A percentile compares a stretch with the other conserved stretches of the same genome.
phyloP scores from a whole-genome alignment of 30 jellyfish, hydroid and myxozoan species.

The Sanderia malayensis region DNA sequence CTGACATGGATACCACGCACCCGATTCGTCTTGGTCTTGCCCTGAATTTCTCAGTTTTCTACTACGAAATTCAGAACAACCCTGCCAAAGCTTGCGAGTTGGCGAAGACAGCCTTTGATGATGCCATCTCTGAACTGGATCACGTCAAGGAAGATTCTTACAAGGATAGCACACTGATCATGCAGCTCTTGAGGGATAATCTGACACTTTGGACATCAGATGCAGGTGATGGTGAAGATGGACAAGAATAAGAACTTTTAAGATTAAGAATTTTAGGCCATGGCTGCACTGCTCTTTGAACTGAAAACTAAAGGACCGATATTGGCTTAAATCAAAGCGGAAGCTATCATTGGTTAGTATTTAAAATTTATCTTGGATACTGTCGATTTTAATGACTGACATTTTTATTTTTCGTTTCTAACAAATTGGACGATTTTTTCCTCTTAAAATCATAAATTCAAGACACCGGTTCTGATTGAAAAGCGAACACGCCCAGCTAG shows the following conservation, averaged over 20 bases:
- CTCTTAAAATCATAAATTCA: not conserved
- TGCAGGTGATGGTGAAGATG: slow-evolving; percentile 52
- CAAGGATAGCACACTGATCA: slow-evolving; percentile 98
- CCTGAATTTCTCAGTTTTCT: slow-evolving; percentile 88
- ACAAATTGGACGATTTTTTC: not conserved
- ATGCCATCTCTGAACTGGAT: slow-evolving; percentile 95
- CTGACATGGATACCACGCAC: slow-evolving; percentile 69
- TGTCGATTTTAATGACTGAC: not conserved
- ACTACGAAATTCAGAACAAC: slow-evolving; percentile 88
- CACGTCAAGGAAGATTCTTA: slow-evolving; percentile 85
- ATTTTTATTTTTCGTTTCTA: not conserved
- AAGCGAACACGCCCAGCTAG: not conserved
- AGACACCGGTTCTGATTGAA: not conserved
- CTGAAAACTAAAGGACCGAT: slow-evolving; percentile 7
- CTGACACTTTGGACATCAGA: slow-evolving; percentile 97
- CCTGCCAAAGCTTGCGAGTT: slow-evolving; percentile 85
- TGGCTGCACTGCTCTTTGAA: not conserved
- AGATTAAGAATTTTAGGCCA: slow-evolving; percentile 45
- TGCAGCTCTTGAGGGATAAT: slow-evolving; percentile 98
- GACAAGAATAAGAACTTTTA: slow-evolving; percentile 27
- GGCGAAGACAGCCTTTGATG: slow-evolving; percentile 97
- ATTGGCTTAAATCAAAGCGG: slow-evolving; percentile 28
- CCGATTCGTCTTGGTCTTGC: slow-evolving; percentile 98
- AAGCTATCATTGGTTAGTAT: slow-evolving; percentile 53
- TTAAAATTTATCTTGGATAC: not conserved